These are phyloP conservation scores for Erebia epiphron DNA, from an alignment of 2,888 invertebrate species.

Conservation along the genomic window DNA sequence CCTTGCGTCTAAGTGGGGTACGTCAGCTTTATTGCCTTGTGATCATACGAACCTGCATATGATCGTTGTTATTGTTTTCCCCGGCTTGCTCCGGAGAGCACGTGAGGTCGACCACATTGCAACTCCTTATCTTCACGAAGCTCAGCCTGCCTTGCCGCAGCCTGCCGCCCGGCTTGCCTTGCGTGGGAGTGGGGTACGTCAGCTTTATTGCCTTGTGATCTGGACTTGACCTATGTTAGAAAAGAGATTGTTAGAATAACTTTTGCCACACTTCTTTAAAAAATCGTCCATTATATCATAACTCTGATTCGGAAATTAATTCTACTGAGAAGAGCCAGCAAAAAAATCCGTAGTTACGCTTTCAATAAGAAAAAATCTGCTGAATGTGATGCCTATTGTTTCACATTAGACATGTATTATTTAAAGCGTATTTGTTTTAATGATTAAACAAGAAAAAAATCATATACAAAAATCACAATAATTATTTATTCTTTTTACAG, in stretches of 20 bases:
- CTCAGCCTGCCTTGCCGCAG: slow-evolving; percentile 58
- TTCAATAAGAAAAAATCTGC: no score
- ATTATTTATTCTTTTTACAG: no score
- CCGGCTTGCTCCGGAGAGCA: slow-evolving; percentile 56
- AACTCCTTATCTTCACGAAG: slow-evolving; percentile 49
- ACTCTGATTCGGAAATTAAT: no score
- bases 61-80: slow-evolving; percentile 39
- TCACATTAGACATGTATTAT: no score
- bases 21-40: slow-evolving; percentile 56
- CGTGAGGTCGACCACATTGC: slow-evolving; percentile 61
- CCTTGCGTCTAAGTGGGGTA: slow-evolving; percentile 49
- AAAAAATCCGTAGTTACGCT: no score
- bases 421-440: no score
- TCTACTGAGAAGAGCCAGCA: no score
- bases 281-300: no score
- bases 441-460: no score
- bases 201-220: slow-evolving; percentile 61
- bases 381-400: no score
- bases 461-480: no score
- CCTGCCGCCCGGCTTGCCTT: slow-evolving; percentile 46
- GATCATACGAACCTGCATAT: slow-evolving; percentile 51
- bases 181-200: slow-evolving; percentile 48
- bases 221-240: slow-evolving; percentile 57
- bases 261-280: not conserved
- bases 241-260: not conserved